Evolutionary conservation across 2,888 invertebrate species (phyloP).

Genomic region (Drosophila mayaguana): DNA sequence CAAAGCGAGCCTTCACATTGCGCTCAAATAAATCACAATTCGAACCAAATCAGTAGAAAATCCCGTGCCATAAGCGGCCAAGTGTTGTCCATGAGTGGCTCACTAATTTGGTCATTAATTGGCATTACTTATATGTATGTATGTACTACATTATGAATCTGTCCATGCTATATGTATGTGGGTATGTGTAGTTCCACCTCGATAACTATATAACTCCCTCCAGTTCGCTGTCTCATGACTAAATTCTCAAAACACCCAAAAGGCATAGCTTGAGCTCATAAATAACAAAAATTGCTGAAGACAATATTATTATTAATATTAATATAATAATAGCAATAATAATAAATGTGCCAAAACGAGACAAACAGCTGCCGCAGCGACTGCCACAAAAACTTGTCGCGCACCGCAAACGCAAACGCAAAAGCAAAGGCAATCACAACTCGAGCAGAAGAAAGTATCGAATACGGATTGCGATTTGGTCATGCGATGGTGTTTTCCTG

Average conservation of each 20-base stretch:
- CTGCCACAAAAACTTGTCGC: conserved; percentile 61
- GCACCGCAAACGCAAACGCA: conserved; percentile 55
- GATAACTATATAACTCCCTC: conserved; percentile 20
- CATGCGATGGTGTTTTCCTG: conserved; percentile 81
- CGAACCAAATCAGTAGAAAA: conserved; percentile 81
- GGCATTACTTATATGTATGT: conserved; percentile 68
- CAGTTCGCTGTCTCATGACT: conserved; percentile 27
- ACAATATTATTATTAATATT: conserved; percentile 72
- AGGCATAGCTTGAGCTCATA: conserved; percentile 79
- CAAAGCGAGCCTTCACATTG: conserved; percentile 74
- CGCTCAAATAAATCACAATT: conserved; percentile 77
- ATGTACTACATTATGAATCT: conserved; percentile 8
- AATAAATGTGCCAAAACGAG: conserved; percentile 76
- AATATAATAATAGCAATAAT: conserved; percentile 42
- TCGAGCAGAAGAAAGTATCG: conserved; percentile 79
- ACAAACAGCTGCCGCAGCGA: conserved; percentile 50
- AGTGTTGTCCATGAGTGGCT: conserved; percentile 78
- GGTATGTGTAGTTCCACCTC: conserved; percentile 20
- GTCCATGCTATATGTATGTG: conserved; percentile 12
- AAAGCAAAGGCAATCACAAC: conserved; percentile 66
- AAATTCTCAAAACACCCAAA: conserved; percentile 78
- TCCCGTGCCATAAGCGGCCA: conserved; percentile 76
- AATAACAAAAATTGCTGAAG: conserved; percentile 77
- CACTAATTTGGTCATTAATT: conserved; percentile 82
- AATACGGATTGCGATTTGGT: conserved; percentile 75